A percentile compares a stretch with the other conserved stretches of the same genome.
Evolutionary conservation across 1,140 invertebrate genomes (phyloP).

Genomic region (Chrysoperla carnea): DNA sequence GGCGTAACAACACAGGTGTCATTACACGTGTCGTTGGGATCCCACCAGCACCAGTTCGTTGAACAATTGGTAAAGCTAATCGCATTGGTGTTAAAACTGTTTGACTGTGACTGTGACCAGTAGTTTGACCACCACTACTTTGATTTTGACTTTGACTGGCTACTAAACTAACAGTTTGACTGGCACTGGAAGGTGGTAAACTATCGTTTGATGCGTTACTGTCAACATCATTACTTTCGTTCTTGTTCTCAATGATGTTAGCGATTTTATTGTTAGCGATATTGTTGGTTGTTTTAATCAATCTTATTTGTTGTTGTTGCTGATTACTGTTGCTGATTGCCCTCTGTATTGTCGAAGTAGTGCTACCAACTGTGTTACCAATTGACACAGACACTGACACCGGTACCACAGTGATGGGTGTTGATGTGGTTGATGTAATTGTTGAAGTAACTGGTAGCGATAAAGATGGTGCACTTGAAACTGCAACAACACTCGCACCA

Average conservation of each 20-base stretch:
- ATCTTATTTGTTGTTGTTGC: no score
- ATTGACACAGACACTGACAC: neutral
- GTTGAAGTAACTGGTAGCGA: constrained; percentile 18
- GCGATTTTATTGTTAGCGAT: no score
- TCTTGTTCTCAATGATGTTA: no score
- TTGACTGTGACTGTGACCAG: neutral
- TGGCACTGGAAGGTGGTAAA: no score
- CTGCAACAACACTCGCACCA: constrained; percentile 2
- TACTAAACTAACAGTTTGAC: no score
- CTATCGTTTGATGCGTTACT: no score
- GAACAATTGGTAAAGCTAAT: neutral
- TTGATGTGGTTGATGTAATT: constrained; percentile 7
- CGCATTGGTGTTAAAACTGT: neutral
- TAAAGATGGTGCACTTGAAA: constrained; percentile 3
- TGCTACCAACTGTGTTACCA: neutral
- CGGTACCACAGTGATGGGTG: neutral
- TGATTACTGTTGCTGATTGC: no score
- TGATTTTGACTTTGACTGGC: no score
- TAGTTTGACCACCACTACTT: no score
- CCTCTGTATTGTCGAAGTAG: neutral
- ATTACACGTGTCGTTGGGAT: constrained; percentile 26
- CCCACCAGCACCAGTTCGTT: neutral
- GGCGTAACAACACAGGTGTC: constrained; percentile 27
- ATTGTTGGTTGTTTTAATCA: no score
- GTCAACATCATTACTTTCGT: no score